These are phyloP conservation scores for Hylaeus volcanicus DNA, from an alignment of 1,140 invertebrate species.

Conservation along the genomic window DNA sequence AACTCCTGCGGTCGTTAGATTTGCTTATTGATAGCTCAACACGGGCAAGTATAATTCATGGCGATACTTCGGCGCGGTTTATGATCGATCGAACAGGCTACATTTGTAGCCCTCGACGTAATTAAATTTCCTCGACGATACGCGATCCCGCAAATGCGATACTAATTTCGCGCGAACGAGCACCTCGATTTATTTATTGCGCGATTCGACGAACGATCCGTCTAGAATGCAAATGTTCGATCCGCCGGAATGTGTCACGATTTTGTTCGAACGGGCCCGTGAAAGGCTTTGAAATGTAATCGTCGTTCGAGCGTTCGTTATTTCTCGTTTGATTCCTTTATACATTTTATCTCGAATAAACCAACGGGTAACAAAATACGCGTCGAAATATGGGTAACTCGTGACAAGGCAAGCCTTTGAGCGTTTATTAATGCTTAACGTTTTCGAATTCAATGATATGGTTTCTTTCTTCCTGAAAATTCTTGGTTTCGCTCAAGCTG, in stretches of 20 bases:
- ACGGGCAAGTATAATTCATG: neutral
- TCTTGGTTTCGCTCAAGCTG: too few relatives aligned
- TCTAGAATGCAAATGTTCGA: neutral
- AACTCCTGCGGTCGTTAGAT: neutral
- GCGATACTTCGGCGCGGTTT: neutral
- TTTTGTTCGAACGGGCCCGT: neutral
- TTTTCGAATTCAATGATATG: too few relatives aligned
- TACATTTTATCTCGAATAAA: too few relatives aligned
- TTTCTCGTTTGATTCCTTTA: too few relatives aligned
- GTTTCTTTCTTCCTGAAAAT: too few relatives aligned
- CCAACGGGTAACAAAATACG: too few relatives aligned
- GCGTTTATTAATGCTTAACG: too few relatives aligned
- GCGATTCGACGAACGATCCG: neutral
- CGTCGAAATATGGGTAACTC: too few relatives aligned
- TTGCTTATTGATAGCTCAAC: neutral
- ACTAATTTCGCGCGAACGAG: slow-evolving; percentile 18
- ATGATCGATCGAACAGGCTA: slow-evolving; percentile 13
- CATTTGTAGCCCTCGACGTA: neutral
- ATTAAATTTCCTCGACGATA: slow-evolving; percentile 33
- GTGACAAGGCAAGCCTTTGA: too few relatives aligned
- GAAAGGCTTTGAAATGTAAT: neutral
- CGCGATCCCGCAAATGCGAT: neutral
- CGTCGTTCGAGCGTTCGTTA: too few relatives aligned
- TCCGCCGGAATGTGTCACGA: neutral
- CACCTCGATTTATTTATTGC: neutral